phyloP scores from a whole-genome alignment of 2,113 vertebrate genomes.

The Orcinus orca region DNA sequence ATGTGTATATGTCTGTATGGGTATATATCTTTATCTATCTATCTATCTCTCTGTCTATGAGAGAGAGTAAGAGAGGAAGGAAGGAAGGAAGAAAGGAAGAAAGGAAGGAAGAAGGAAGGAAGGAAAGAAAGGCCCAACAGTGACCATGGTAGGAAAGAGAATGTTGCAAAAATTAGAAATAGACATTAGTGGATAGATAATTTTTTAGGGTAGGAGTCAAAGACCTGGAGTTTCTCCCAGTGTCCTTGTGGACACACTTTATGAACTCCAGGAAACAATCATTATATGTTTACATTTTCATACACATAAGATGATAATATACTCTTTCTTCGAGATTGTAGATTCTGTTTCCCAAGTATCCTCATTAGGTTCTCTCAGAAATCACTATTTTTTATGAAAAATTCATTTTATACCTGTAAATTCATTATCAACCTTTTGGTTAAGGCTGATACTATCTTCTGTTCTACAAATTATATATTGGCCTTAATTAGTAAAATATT shows the following conservation, averaged over 20 bases:
- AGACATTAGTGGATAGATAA: background rate
- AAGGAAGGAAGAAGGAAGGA: no score
- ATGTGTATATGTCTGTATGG: background rate
- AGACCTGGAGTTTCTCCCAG: background rate
- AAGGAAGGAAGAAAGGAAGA: no score
- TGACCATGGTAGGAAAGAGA: background rate
- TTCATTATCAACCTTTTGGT: background rate
- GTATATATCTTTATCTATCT: background rate
- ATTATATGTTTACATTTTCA: background rate
- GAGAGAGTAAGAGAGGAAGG: background rate
- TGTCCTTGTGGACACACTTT: background rate
- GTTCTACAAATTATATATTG: background rate
- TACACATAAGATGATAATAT: background rate
- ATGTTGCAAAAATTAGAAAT: conserved; percentile 4
- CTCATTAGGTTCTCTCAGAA: background rate
- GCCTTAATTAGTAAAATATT: background rate
- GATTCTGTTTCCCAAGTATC: background rate
- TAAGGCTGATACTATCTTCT: background rate
- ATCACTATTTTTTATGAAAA: background rate
- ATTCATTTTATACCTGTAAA: background rate
- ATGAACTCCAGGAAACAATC: background rate
- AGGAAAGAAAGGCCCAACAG: background rate
- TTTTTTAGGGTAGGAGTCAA: background rate
- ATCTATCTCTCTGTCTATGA: no score
- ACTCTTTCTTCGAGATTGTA: background rate